Evolutionary conservation across 2,113 vertebrate species (phyloP).

Genomic region (Platycercus adscitus): DNA sequence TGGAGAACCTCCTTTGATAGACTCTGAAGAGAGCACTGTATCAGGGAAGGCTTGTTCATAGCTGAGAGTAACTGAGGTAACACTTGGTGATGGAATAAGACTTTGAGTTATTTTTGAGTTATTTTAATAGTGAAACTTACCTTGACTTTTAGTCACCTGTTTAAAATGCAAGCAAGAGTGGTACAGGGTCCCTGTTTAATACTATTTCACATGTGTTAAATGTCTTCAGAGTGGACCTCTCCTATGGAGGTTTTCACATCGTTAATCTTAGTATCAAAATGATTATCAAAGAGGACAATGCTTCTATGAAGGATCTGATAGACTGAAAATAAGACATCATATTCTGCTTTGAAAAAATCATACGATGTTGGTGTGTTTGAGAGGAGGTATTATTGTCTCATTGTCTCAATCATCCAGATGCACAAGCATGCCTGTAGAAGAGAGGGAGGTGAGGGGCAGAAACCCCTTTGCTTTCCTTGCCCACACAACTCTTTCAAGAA

Average conservation of each 20-base stretch:
- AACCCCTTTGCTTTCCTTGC: background rate
- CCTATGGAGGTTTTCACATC: background rate
- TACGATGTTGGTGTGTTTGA: background rate
- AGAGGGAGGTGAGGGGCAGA: background rate
- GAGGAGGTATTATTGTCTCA: background rate
- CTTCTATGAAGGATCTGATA: background rate
- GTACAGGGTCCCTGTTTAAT: background rate
- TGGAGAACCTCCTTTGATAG: background rate
- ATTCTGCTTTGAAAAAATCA: background rate
- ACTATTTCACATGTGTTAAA: background rate
- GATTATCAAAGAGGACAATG: background rate
- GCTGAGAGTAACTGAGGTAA: background rate
- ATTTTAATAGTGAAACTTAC: background rate
- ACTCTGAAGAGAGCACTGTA: background rate
- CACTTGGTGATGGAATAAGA: background rate
- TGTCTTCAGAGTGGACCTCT: background rate
- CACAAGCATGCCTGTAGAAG: background rate
- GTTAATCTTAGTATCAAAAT: background rate
- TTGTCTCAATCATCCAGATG: background rate
- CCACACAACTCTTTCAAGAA: background rate
- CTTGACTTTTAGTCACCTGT: background rate
- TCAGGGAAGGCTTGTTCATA: background rate
- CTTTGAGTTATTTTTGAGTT: background rate
- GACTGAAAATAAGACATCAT: background rate
- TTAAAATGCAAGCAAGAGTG: background rate